These are phyloP conservation scores for Xylota sylvarum DNA, from an alignment of 2,888 invertebrate species.

Conservation along the genomic window DNA sequence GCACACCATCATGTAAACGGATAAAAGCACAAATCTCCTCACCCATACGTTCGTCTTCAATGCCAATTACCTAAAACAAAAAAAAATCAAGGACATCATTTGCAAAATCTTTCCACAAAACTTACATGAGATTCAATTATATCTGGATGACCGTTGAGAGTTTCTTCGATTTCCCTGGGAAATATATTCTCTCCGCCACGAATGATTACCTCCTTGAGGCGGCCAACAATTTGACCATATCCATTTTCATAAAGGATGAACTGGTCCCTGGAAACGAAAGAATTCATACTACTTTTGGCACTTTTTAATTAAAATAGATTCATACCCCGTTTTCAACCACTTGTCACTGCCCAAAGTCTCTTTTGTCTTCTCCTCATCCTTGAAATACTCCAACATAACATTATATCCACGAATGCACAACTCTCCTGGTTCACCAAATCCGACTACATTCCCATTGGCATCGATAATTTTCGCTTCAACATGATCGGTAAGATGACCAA, in stretches of 20 bases:
- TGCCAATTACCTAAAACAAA: conserved; percentile 87
- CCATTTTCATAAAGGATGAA: conserved; percentile 88
- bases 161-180: conserved; percentile 92
- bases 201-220: conserved; percentile 91
- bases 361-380: conserved; percentile 89
- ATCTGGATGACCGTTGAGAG: conserved; percentile 89
- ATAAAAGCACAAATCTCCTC: conserved; percentile 90
- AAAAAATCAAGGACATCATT: no score
- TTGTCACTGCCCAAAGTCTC: conserved; percentile 88
- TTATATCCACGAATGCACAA: conserved; percentile 89
- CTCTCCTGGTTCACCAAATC: conserved; percentile 90
- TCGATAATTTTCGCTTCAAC: conserved; percentile 88
- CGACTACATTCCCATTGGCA: conserved; percentile 87
- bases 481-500: conserved; percentile 87
- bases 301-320: neutral
- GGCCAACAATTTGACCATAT: conserved; percentile 89
- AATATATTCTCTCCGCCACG: conserved; percentile 93
- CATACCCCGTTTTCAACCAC: conserved; percentile 92
- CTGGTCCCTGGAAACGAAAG: conserved; percentile 83
- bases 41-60: conserved; percentile 89
- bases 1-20: conserved; percentile 85
- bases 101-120: neutral
- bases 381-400: conserved; percentile 91
- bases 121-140: conserved; percentile 89
- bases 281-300: neutral